Evolutionary conservation across 2,113 vertebrate genomes (phyloP).

Genomic region (Shinisaurus crocodilurus): DNA sequence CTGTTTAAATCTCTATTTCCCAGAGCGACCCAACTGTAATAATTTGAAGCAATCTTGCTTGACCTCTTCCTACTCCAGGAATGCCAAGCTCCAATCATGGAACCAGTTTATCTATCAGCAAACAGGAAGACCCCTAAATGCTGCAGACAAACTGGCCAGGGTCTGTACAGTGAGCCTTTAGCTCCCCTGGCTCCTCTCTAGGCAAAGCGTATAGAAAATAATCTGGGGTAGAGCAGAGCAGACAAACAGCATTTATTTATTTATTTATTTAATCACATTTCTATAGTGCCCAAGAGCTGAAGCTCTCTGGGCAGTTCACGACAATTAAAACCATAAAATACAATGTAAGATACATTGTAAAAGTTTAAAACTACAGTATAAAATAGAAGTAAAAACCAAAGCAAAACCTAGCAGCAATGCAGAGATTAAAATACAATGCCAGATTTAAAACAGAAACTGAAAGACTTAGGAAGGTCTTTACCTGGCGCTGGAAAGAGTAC

Average conservation of each 20-base stretch:
- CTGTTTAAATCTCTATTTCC: background rate
- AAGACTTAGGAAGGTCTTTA: no score
- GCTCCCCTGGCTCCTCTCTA: background rate
- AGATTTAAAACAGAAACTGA: no score
- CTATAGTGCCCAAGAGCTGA: no score
- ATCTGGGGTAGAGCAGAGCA: background rate
- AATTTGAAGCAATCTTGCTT: background rate
- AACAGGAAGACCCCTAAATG: slow-evolving; percentile 24
- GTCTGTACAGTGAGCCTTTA: background rate
- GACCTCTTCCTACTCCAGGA: slow-evolving; percentile 34
- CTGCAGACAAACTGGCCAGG: background rate
- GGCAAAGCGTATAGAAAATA: background rate
- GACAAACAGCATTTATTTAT: background rate
- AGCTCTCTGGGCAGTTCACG: no score
- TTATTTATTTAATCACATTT: no score
- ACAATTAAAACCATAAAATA: no score
- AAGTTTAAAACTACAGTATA: no score
- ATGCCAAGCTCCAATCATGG: slow-evolving; percentile 39
- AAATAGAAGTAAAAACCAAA: no score
- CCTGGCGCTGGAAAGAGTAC: no score
- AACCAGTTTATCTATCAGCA: slow-evolving; percentile 39
- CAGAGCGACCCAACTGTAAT: background rate
- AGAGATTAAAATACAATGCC: no score
- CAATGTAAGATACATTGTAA: no score
- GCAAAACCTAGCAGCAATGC: no score